Conservation (phyloP, 2,113 vertebrate genomes). For the Gambusia affinis region DNA sequence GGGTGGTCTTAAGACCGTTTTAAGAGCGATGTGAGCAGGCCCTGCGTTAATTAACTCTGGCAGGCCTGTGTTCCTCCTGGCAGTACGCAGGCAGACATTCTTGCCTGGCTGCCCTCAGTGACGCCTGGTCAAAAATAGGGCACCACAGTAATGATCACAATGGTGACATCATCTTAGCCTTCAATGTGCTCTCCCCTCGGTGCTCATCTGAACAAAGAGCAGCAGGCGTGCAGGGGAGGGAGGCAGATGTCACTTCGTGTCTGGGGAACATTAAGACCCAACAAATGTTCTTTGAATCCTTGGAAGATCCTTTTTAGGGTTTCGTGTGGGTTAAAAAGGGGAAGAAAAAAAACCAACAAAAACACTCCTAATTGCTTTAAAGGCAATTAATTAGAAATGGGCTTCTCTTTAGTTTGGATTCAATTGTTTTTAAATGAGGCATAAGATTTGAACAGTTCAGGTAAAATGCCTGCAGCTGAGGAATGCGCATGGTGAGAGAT, state of each 20-base stretch:
- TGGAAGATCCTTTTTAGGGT: slow-evolving; percentile 36
- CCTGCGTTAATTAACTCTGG: slow-evolving; percentile 75
- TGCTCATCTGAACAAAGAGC: slow-evolving; percentile 77
- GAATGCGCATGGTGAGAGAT: slow-evolving; percentile 6
- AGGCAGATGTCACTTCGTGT: slow-evolving; percentile 79
- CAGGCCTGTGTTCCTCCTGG: slow-evolving; percentile 74
- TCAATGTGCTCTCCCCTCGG: slow-evolving; percentile 68
- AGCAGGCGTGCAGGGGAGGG: slow-evolving; percentile 68
- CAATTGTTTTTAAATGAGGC: slow-evolving; percentile 1
- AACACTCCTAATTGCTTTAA: slow-evolving; percentile 17
- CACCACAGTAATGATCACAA: slow-evolving; percentile 75
- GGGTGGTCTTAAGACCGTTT: slow-evolving; percentile 62
- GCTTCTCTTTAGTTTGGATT: not conserved
- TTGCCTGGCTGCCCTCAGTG: slow-evolving; percentile 69
- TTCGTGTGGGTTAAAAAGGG: slow-evolving; percentile 8
- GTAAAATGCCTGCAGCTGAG: slow-evolving; percentile 3
- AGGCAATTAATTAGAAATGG: slow-evolving; percentile 32
- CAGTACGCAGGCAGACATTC: slow-evolving; percentile 68
- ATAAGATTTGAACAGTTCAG: slow-evolving; percentile 1
- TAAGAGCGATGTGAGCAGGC: slow-evolving; percentile 56
- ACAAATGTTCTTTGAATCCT: slow-evolving; percentile 69
- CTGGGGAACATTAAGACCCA: slow-evolving; percentile 75
- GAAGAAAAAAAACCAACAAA: not conserved
- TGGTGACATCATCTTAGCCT: slow-evolving; percentile 78
- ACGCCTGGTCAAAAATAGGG: slow-evolving; percentile 79